Evolutionary conservation across 2,113 vertebrate genomes (phyloP).

Genomic region (Orientallactaga bullata): DNA sequence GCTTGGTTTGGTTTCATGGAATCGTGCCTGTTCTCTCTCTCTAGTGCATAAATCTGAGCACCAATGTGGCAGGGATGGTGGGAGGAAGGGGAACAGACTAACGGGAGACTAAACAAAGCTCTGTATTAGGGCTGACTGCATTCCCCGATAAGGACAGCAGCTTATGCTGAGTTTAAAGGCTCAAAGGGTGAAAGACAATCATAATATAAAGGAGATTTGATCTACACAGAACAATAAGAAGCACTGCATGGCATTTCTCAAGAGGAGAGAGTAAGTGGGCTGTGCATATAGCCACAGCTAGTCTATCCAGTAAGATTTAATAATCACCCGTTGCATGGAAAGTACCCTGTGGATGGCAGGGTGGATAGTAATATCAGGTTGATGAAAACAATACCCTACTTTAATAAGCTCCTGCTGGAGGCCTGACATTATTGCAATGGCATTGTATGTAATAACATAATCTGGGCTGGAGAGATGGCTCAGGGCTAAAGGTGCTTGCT

Average conservation of each 20-base stretch:
- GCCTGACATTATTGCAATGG: not conserved
- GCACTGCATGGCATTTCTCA: constrained; percentile 7
- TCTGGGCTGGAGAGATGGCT: not conserved
- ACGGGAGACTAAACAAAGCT: not conserved
- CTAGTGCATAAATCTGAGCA: not conserved
- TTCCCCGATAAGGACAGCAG: constrained; percentile 26
- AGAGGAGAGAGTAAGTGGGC: not conserved
- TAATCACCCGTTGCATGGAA: not conserved
- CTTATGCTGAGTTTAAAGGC: constrained; percentile 13
- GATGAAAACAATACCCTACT: not conserved
- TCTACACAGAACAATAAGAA: not conserved
- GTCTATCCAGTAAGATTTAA: not conserved
- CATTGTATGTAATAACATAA: not conserved
- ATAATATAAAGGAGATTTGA: not conserved
- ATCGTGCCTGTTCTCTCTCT: not conserved
- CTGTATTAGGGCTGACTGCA: not conserved
- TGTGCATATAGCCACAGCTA: not conserved
- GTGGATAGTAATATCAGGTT: not conserved
- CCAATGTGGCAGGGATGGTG: not conserved
- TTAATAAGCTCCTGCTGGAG: not conserved
- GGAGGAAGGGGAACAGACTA: not conserved
- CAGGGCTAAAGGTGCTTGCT: no score
- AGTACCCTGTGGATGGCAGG: not conserved
- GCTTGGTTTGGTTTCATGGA: not conserved
- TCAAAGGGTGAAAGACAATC: constrained; percentile 18